Evolutionary conservation across 2,797 vertebrate genomes (phyloP), one percentile per base, ranked within the genome.

Genomic region (Cossypha niveicapilla): DNA sequence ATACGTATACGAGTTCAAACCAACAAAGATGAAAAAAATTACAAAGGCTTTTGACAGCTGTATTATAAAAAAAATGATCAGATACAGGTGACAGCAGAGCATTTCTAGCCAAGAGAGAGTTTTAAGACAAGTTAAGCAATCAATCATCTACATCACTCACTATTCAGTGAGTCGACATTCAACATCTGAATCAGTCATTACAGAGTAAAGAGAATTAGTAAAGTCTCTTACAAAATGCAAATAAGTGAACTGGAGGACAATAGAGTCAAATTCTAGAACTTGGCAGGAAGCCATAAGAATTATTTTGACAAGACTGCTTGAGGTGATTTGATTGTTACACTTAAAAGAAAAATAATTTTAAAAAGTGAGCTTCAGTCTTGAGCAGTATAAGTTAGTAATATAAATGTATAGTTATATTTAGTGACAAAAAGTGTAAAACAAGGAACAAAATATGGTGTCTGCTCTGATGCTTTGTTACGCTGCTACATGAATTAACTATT

Each of bases 121-220:
- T 74, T 61, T 92, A 68, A 94, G 85, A 76, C 79, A 83, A 93
- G 79, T 85, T 91, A 93, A 94, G 74, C 81, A 87, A 82, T 95
- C 77, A 73, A 88, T 93, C 96, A 86, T 91, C 68, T 90, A 37
- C 60, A 68, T 92, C 91, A 61, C 58, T 95, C 9, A 23, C 68
- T 93, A 95, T 96, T 95, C 92, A 96, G 57, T 1, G 0, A 90
- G 91, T 92, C 47, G 86, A 96, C 94, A 91, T 95, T 94, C 86
- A 91, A 95, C 95, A 95, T 92, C 92, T 95, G 93, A 96, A 94
- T 96, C 94, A 95, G 93, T 95, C 95, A 96, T 96, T 96, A 96
- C 92, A 96, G 86, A 68, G 93, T 95, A 94, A 96, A 96, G 92
- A 95, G 92, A 96, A 96, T 96, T 96, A 96, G 94, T 95, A 95